These are phyloP conservation scores for Luffia ferchaultella DNA, from an alignment of 2,888 invertebrate species.

Conservation along the genomic window DNA sequence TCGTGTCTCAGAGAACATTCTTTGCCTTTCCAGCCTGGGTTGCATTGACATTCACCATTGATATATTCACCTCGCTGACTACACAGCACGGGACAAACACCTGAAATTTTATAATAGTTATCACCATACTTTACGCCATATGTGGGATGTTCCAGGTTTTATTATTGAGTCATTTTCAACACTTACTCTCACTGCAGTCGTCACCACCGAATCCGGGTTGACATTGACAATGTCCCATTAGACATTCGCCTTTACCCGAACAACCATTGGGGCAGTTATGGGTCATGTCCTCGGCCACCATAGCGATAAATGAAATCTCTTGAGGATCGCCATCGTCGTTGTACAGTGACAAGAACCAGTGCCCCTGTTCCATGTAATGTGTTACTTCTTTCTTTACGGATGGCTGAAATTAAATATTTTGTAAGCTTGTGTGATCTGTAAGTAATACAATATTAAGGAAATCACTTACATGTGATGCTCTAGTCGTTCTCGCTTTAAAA, in stretches of 20 bases:
- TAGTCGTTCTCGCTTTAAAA: conserved; percentile 83
- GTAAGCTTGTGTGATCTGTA: neutral
- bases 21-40: conserved; percentile 97
- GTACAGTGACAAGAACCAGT: conserved; percentile 95
- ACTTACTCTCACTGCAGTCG: conserved; percentile 95
- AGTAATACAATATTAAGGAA: neutral
- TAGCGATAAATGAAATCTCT: conserved; percentile 84
- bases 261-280: conserved; percentile 97
- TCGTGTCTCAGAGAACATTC: conserved; percentile 95
- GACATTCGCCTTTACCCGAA: conserved; percentile 95
- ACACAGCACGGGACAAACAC: conserved; percentile 96
- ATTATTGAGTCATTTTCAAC: too few species aligned
- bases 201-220: conserved; percentile 96
- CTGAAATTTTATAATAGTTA: conserved; percentile 44
- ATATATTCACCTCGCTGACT: conserved; percentile 96
- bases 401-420: conserved; percentile 59
- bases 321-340: conserved; percentile 95
- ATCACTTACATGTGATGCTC: conserved; percentile 85
- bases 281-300: conserved; percentile 90
- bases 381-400: conserved; percentile 91
- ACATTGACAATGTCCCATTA: conserved; percentile 94
- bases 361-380: conserved; percentile 94
- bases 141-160: too few species aligned
- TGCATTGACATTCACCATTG: conserved; percentile 96
- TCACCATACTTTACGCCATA: too few species aligned